Evolutionary conservation across 1,140 invertebrate species (phyloP).

Genomic region (Nasonia longicornis): DNA sequence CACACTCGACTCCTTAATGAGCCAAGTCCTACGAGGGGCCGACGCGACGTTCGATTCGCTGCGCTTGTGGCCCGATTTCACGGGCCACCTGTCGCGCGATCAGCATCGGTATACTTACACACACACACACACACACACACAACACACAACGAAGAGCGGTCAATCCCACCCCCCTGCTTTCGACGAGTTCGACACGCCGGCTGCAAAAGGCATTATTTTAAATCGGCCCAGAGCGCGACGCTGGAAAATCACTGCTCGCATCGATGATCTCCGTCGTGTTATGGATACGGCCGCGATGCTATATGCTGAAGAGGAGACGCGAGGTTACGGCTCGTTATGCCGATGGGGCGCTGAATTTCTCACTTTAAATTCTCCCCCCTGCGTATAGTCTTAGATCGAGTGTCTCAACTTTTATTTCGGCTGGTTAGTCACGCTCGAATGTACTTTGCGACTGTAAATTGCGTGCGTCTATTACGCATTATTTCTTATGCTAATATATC

Average conservation of each 20-base stretch:
- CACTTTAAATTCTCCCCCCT: neutral
- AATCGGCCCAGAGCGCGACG: slow-evolving; percentile 42
- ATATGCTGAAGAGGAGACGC: neutral
- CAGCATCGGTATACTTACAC: neutral
- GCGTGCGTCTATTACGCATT: too few species aligned
- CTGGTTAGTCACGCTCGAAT: neutral
- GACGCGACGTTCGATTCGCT: slow-evolving; percentile 47
- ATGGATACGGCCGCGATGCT: neutral
- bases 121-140: neutral
- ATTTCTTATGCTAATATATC: too few species aligned
- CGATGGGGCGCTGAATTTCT: neutral
- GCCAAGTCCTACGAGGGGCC: slow-evolving; percentile 57
- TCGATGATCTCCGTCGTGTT: neutral
- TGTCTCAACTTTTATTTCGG: neutral
- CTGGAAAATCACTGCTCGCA: slow-evolving; percentile 19
- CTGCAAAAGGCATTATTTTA: slow-evolving; percentile 62
- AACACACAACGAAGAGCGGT: neutral
- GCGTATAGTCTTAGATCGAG: neutral
- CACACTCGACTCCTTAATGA: slow-evolving; percentile 65
- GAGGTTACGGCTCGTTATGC: neutral
- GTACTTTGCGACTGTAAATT: neutral
- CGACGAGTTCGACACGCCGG: slow-evolving; percentile 62
- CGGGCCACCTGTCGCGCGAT: slow-evolving; percentile 67
- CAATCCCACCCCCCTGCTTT: slow-evolving; percentile 60
- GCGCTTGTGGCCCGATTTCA: slow-evolving; percentile 66